Evolutionary conservation across 2,797 vertebrate species (phyloP), one percentile per base, ranked within the genome.

Genomic region (Melanogrammus aeglefinus): DNA sequence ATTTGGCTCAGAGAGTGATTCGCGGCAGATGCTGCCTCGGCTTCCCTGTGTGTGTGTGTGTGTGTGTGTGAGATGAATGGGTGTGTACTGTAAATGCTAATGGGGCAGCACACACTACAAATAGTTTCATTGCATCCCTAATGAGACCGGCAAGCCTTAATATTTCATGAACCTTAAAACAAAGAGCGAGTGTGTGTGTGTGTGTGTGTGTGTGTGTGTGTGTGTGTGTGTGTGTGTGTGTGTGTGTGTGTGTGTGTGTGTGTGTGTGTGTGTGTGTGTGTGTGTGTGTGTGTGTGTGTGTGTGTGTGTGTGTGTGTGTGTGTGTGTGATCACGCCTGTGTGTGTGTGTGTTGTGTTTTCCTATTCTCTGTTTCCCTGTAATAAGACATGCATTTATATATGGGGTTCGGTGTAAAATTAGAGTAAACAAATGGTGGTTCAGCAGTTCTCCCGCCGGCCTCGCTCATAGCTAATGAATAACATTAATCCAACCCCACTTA

Each of bases 131-230:
- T 72, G 31, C 70, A 72, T 72, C 70, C 70, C 6, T 72, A 35
- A 72, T 72, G 31, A 72, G 33, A 72, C 27, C 69, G 29, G 29
- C 27, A 7, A 18, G 27, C 76, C 31, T 9, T 73, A n/a, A 51
- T 72, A 36, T 74, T 69, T 69, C 63, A 69, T 69, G 63, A 69
- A 69, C 24, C 63, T 69, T 69, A 69, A 69, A 69, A 69, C n/a
- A 69, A 69, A 69, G 21, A 69, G 63, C n/a, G n/a, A 24, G n/a
- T 0, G 7, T 1, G 57, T 8, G n/a, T 9, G 5, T 66, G 57
- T 66, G n/a, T 27, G 57, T 27, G 44, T 18, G 14, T 24, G 57
- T 63, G 57, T 24, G 57, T 24, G n/a, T 24, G 21, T 10, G 57
- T 24, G 57, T 24, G n/a, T 51, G 16, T 51, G 51, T 57, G 51